Evolutionary conservation across 2,113 vertebrate species (phyloP), one percentile per base, ranked within the genome.

Genomic region (Chloropsis cyanopogon): DNA sequence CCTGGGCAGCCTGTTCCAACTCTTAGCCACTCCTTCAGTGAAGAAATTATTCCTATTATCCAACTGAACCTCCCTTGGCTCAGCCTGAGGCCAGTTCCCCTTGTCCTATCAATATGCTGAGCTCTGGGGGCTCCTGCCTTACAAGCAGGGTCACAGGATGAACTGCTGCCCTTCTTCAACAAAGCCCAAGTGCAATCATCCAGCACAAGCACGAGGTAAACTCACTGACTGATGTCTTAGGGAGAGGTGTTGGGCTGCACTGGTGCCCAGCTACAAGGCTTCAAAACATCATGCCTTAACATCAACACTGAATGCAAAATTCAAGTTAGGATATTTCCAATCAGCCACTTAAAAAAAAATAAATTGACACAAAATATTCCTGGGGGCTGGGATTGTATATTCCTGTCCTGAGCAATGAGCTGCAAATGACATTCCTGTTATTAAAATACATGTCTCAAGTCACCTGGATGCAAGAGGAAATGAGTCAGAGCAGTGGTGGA

Each of bases 211-310:
- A 42, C 0, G 0, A 42, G 44, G 33, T 50, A 23, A 91, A 42
- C 7, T 41, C 22, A 1, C 7, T 44, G 72, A 33, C 0, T 29
- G 69, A 22, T 56, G 13, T 14, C 14, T 7, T 44, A 49, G 31
- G 44, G 25, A 64, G 33, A 64, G 11, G 9, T 37, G 25, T 9
- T 76, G 57, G 20, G 18, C 72, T 72, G 54, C 31, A 29, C 59
- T 46, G 47, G 24, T 19, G 10, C 47, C 12, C 75, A 92, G 39
- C 64, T 21, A 5, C 0, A 0, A 4, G 39, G 25, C 28, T 86
- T 63, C 49, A 35, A 46, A 72, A 60, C 19, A 10, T 37, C 14
- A 3, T 31, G 12, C 31, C 35, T 64, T 20, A 50, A 42, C 29
- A 78, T 29, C 79, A 82, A 60, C 56, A 49, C 9, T 8, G 3